A percentile compares a stretch with the other conserved stretches of the same genome.
These are phyloP conservation scores for Mesocentrotus franciscanus DNA, from an alignment of 53 echinoderm and acorn worm species.

Conservation along the genomic window DNA sequence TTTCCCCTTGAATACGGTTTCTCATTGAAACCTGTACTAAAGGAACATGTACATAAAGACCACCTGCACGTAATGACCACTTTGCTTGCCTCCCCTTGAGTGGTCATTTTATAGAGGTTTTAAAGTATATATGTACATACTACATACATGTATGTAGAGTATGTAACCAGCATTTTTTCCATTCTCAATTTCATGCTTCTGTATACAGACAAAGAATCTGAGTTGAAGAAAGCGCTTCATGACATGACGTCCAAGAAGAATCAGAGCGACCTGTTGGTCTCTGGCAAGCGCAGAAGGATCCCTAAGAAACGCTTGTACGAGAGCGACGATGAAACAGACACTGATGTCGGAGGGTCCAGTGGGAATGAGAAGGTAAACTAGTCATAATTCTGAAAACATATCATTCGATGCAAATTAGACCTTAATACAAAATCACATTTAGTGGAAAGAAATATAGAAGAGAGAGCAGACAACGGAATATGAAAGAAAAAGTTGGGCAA, in stretches of 20 bases:
- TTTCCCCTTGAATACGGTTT: no score
- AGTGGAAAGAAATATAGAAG: neutral
- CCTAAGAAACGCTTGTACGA: slow-evolving; percentile 65
- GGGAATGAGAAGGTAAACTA: slow-evolving; percentile 57
- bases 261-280: slow-evolving; percentile 45
- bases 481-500: neutral
- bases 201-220: slow-evolving; percentile 50
- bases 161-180: neutral
- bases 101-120: no score
- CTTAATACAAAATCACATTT: neutral
- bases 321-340: slow-evolving; percentile 65
- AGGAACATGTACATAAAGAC: no score
- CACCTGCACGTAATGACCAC: no score
- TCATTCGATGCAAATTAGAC: neutral
- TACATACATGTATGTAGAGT: neutral
- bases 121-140: no score
- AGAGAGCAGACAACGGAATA: neutral
- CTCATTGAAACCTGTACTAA: no score
- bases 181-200: neutral
- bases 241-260: slow-evolving; percentile 49
- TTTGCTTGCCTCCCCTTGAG: no score
- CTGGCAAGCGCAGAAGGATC: slow-evolving; percentile 64
- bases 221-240: slow-evolving; percentile 56
- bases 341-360: slow-evolving; percentile 49
- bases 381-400: neutral